Percentiles rank a stretch among this genome's conserved stretches.
Evolutionary conservation across 2,797 vertebrate genomes (phyloP).

Genomic region (Pogoniulus pusillus): DNA sequence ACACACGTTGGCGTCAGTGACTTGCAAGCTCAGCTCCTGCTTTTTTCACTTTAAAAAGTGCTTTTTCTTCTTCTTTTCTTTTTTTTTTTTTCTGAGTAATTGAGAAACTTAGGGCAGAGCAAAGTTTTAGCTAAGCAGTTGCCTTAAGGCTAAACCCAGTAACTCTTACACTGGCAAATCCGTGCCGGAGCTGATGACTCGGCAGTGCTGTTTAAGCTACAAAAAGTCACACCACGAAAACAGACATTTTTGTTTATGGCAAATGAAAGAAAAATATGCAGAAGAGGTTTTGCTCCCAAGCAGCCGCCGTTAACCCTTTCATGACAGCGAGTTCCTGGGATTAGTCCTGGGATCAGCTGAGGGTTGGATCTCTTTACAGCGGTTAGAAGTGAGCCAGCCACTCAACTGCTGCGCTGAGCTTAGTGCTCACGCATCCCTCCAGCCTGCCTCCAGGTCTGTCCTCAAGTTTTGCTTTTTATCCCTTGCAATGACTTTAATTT

Average conservation of each 20-base stretch:
- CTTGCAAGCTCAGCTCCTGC: background rate
- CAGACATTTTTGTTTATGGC: conserved; percentile 15
- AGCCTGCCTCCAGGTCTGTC: background rate
- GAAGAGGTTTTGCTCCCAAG: background rate
- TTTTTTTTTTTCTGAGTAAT: background rate
- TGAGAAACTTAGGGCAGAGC: background rate
- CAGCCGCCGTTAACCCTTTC: conserved; percentile 16
- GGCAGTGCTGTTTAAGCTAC: conserved; percentile 17
- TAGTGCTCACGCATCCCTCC: background rate
- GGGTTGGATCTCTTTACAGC: background rate
- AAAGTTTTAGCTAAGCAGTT: background rate
- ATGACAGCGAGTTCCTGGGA: background rate
- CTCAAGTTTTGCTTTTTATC: background rate
- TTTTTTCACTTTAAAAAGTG: background rate
- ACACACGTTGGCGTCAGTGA: fast-evolving
- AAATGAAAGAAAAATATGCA: conserved; percentile 15
- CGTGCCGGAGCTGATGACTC: background rate
- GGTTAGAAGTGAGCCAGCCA: background rate
- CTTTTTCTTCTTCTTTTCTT: background rate
- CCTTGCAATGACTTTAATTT: background rate
- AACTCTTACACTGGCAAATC: background rate
- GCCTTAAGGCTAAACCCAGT: background rate
- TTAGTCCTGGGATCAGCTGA: background rate
- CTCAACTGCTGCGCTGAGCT: background rate
- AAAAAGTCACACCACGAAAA: background rate